Conservation (phyloP, 1,140 invertebrate species). For the Pseudomyrmex gracilis region DNA sequence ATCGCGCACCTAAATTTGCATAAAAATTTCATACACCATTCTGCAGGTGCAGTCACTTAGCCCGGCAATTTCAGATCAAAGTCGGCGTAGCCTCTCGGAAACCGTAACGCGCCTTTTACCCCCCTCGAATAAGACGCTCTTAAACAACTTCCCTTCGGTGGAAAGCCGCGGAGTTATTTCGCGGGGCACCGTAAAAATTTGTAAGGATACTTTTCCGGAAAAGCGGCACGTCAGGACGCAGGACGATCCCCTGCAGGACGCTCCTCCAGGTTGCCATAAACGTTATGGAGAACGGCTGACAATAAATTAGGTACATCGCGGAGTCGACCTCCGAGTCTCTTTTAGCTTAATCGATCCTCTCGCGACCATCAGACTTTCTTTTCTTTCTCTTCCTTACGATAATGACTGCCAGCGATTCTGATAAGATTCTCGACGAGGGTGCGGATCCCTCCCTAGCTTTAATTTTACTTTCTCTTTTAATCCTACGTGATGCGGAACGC, state of each 20-base stretch:
- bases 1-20: slow-evolving; percentile 46
- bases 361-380: slow-evolving; percentile 32
- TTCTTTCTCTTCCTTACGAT: slow-evolving; percentile 38
- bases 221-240: slow-evolving; percentile 49
- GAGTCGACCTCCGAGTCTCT: slow-evolving; percentile 17
- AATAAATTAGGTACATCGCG: slow-evolving; percentile 67
- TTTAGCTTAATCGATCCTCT: slow-evolving; percentile 53
- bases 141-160: slow-evolving; percentile 37
- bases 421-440: slow-evolving; percentile 50
- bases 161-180: slow-evolving; percentile 61
- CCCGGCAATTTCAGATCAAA: slow-evolving; percentile 62
- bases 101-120: slow-evolving; percentile 57
- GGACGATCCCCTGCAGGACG: slow-evolving; percentile 51
- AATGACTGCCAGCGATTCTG: slow-evolving; percentile 34
- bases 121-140: slow-evolving; percentile 37
- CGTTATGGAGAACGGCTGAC: slow-evolving; percentile 64
- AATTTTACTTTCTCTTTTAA: slow-evolving; percentile 28
- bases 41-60: slow-evolving; percentile 64
- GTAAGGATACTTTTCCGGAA: slow-evolving; percentile 59
- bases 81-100: slow-evolving; percentile 39
- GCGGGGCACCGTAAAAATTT: slow-evolving; percentile 69
- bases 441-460: slow-evolving; percentile 8
- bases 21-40: slow-evolving; percentile 63
- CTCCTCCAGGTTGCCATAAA: slow-evolving; percentile 59
- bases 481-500: background rate